Conservation (phyloP, 2,113 vertebrate genomes). For the Indri indri region DNA sequence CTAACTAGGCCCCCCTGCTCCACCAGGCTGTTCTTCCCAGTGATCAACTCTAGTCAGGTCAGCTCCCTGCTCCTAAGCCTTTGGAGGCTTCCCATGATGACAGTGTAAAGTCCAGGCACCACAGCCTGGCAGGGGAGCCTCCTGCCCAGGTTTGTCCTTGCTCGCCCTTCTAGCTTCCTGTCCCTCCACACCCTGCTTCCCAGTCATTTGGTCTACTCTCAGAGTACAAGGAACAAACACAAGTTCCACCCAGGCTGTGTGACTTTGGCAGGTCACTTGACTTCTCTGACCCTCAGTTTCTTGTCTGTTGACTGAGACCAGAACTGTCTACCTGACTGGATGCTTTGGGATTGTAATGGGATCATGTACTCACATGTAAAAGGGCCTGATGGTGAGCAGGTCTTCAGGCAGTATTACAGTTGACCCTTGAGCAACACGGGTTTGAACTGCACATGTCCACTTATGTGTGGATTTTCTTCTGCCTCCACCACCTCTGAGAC, state of each 20-base stretch:
- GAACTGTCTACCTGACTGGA: neutral
- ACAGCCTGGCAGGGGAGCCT: neutral
- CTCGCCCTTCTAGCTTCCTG: neutral
- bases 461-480: neutral
- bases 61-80: neutral
- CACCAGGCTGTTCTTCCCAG: neutral
- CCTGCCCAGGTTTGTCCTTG: neutral
- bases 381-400: neutral
- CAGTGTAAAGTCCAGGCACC: neutral
- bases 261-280: neutral
- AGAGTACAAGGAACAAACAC: neutral
- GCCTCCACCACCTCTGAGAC: neutral
- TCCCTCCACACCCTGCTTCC: neutral
- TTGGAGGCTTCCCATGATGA: neutral
- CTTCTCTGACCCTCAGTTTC: neutral
- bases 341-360: neutral
- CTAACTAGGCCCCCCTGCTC: neutral
- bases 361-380: neutral
- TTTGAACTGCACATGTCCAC: neutral
- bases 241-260: neutral
- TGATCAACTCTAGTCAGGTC: neutral
- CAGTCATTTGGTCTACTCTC: neutral
- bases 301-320: neutral
- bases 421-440: neutral
- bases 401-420: neutral